These are phyloP conservation scores for Enteromius radiatus DNA, from an alignment of 2,797 vertebrate species.

Conservation along the genomic window DNA sequence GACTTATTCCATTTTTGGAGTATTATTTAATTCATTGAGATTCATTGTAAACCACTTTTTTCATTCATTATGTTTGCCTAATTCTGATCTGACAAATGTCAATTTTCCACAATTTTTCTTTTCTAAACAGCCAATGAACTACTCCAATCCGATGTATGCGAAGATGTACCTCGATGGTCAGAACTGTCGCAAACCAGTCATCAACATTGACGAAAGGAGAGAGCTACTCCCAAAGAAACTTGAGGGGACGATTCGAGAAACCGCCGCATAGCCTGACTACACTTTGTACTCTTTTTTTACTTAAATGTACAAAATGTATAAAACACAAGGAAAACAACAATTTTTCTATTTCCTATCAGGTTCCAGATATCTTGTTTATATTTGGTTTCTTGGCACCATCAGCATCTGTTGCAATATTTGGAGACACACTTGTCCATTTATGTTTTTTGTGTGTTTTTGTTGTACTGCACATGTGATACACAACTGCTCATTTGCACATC, in stretches of 20 bases:
- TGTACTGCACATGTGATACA: constrained; percentile 85
- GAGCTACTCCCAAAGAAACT: constrained; percentile 99
- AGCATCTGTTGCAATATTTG: constrained; percentile 88
- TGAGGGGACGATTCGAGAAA: constrained; percentile 98
- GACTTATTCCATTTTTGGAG: not conserved
- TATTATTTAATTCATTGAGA: not conserved
- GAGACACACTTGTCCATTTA: constrained; percentile 84
- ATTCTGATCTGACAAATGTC: not conserved
- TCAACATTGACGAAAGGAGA: constrained; percentile 97
- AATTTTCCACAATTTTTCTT: constrained; percentile 19
- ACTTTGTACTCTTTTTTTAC: constrained; percentile 85
- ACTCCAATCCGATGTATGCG: constrained; percentile 97
- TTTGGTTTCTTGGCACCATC: constrained; percentile 81
- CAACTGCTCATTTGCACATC: constrained; percentile 91
- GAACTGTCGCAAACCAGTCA: constrained; percentile 97
- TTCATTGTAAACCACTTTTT: not conserved
- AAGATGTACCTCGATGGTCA: constrained; percentile 97
- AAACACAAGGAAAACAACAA: constrained; percentile 79
- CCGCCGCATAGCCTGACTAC: constrained; percentile 95
- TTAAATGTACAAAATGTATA: constrained; percentile 81
- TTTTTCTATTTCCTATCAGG: constrained; percentile 94
- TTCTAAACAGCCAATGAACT: constrained; percentile 89
- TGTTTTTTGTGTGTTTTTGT: constrained; percentile 55
- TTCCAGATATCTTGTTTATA: constrained; percentile 86
- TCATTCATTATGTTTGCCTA: not conserved